Evolutionary conservation across 2,113 vertebrate genomes (phyloP).

Genomic region (Dromiciops gliroides): DNA sequence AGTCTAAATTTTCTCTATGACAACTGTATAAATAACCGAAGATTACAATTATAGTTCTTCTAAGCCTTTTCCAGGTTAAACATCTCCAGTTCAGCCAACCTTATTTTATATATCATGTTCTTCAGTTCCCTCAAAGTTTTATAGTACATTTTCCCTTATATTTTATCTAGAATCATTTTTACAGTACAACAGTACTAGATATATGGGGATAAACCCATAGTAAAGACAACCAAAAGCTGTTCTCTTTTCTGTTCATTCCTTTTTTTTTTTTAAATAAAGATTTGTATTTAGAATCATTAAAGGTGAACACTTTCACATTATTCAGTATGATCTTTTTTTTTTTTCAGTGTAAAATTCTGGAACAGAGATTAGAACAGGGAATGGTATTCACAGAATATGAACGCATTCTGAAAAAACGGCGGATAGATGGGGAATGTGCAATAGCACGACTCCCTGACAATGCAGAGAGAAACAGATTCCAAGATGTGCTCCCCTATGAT

Average conservation of each 20-base stretch:
- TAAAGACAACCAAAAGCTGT: not conserved
- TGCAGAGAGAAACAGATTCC: conserved; percentile 94
- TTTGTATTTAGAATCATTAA: not conserved
- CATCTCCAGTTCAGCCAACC: not conserved
- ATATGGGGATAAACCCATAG: not conserved
- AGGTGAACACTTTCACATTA: fast-evolving
- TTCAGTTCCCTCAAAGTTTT: conserved; percentile 1
- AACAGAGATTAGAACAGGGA: conserved; percentile 92
- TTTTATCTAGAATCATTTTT: conserved; percentile 29
- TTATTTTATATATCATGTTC: not conserved
- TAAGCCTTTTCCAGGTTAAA: not conserved
- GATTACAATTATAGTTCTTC: not conserved
- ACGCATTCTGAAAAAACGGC: conserved; percentile 88
- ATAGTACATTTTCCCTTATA: not conserved
- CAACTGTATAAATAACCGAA: not conserved
- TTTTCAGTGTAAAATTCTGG: conserved; percentile 91
- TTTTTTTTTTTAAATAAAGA: not conserved
- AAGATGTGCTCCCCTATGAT: conserved; percentile 96
- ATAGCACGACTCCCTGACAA: conserved; percentile 92
- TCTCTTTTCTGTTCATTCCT: not conserved
- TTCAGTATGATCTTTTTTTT: not conserved
- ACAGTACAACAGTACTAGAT: not conserved
- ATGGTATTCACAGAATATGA: conserved; percentile 96
- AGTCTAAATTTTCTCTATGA: not conserved
- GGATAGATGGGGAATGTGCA: conserved; percentile 84